These are phyloP conservation scores for Meloe dianella DNA, from an alignment of 2,888 invertebrate genomes.

Conservation along the genomic window DNA sequence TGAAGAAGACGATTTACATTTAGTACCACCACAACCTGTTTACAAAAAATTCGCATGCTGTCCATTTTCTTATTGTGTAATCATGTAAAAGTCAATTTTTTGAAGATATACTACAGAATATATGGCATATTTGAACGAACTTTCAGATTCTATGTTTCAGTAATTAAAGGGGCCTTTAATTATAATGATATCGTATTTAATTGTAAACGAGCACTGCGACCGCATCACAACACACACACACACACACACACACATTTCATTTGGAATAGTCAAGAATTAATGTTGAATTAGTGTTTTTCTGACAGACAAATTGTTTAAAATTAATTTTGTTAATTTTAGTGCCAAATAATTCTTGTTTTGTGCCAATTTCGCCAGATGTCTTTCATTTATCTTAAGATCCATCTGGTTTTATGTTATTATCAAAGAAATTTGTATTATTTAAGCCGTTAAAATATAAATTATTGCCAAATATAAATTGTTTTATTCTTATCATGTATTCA, in stretches of 20 bases:
- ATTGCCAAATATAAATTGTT: neutral
- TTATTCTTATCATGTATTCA: neutral
- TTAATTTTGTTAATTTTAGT: neutral
- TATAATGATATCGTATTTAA: conserved; percentile 11
- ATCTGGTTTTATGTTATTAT: neutral
- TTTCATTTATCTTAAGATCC: neutral
- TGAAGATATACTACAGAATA: neutral
- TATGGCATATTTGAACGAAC: neutral
- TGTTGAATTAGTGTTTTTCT: conserved; percentile 12
- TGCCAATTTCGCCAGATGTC: conserved; percentile 11
- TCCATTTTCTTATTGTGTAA: conserved; percentile 51
- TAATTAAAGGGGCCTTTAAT: conserved; percentile 17
- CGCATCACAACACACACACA: neutral
- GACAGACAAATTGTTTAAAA: neutral
- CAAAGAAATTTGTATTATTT: neutral
- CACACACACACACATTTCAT: no score
- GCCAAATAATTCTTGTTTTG: conserved; percentile 14
- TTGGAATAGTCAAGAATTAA: neutral
- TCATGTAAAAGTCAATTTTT: conserved; percentile 38
- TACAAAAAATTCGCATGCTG: conserved; percentile 58
- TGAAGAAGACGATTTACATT: conserved; percentile 59
- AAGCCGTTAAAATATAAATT: neutral
- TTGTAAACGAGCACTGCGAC: conserved; percentile 6
- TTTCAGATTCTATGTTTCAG: neutral
- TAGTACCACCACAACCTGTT: conserved; percentile 58